Percentiles rank a stretch among this genome's conserved stretches.
Evolutionary conservation across 2,888 invertebrate species (phyloP).

Genomic region (Biston stratarius): DNA sequence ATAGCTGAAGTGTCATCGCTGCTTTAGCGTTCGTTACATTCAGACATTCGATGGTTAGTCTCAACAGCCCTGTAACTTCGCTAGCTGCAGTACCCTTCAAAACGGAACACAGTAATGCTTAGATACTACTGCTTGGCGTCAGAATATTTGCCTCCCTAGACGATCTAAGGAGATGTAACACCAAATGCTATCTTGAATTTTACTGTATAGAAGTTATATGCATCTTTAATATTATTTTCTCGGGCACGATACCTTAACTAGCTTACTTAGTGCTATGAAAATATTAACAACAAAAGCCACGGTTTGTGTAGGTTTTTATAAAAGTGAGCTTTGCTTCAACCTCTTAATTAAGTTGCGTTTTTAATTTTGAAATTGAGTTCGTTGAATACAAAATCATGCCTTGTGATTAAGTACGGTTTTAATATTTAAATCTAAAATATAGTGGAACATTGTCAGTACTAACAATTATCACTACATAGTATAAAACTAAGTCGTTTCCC

Average conservation of each 20-base stretch:
- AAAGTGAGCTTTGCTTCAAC: conserved; percentile 6
- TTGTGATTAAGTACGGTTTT: background rate
- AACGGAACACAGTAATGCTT: no score
- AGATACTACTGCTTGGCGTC: no score
- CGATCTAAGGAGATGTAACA: background rate
- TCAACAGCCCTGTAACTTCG: no score
- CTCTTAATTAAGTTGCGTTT: conserved; percentile 18
- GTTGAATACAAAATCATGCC: background rate
- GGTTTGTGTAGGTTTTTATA: conserved; percentile 17
- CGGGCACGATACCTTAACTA: conserved; percentile 5
- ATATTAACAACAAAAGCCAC: conserved; percentile 16
- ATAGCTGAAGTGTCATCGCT: no score
- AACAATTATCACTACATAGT: no score
- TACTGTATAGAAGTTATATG: background rate
- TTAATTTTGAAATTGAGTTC: conserved; percentile 18
- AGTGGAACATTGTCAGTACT: no score
- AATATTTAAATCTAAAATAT: no score
- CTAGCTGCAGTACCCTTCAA: no score
- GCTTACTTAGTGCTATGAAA: conserved; percentile 24
- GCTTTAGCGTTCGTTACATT: no score
- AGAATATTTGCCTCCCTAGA: no score
- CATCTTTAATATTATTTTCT: conserved; percentile 15
- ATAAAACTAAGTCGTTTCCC: no score
- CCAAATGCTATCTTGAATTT: background rate
- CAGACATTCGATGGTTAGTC: no score